phyloP scores from a whole-genome alignment of 2,888 invertebrate species.

The Latrodectus hesperus region DNA sequence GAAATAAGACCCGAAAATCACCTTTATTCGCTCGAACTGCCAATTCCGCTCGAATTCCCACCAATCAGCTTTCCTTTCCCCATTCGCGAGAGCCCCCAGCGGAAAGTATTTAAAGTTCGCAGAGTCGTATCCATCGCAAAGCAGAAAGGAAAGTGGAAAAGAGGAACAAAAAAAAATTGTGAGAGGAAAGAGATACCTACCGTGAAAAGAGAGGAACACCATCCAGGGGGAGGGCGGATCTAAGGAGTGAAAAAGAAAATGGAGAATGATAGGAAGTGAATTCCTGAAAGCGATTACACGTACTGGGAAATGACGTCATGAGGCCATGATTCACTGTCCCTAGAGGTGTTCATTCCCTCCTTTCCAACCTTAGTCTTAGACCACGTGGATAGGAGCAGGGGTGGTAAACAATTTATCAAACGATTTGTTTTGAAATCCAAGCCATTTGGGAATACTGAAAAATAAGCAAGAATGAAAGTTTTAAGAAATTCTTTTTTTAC shows the following conservation, averaged over 20 bases:
- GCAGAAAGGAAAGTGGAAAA: background rate
- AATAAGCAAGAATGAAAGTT: background rate
- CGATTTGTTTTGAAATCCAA: background rate
- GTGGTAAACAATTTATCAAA: slow-evolving; percentile 12
- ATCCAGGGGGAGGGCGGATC: background rate
- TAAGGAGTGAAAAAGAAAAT: background rate
- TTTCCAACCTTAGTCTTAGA: background rate
- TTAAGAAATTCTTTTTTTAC: too few species aligned
- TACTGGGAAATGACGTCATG: slow-evolving; percentile 45
- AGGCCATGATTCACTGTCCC: slow-evolving; percentile 60
- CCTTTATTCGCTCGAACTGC: slow-evolving; percentile 13
- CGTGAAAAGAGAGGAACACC: slow-evolving; percentile 2
- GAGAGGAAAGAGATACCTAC: slow-evolving; percentile 20
- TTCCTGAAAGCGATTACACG: slow-evolving; percentile 53
- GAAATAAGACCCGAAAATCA: slow-evolving; percentile 3
- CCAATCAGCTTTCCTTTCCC: background rate
- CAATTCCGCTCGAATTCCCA: slow-evolving; percentile 14
- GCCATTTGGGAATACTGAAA: background rate
- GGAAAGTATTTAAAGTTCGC: slow-evolving; percentile 38
- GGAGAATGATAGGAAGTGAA: slow-evolving; percentile 42
- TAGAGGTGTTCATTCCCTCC: slow-evolving; percentile 26
- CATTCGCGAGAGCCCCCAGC: background rate
- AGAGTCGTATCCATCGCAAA: slow-evolving; percentile 5
- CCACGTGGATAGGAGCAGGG: slow-evolving; percentile 16
- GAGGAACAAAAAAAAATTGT: background rate